phyloP scores from a whole-genome alignment of 2,888 invertebrate species.

The Automeris io region DNA sequence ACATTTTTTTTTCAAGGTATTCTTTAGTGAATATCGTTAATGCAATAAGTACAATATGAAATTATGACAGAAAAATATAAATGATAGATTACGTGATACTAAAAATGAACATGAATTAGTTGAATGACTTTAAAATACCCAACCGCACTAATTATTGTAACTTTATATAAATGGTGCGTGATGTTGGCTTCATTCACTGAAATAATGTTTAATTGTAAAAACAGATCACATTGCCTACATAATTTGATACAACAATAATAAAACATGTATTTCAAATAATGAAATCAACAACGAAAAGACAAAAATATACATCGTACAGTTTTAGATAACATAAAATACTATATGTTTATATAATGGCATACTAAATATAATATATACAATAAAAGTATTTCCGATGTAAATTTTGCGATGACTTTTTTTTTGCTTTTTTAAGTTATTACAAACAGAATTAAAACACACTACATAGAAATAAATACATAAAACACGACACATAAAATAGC shows the following conservation, averaged over 20 bases:
- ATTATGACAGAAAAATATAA: slow-evolving; percentile 59
- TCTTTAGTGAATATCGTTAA: slow-evolving; percentile 71
- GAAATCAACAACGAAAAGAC: slow-evolving; percentile 33
- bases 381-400: slow-evolving; percentile 54
- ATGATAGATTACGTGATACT: slow-evolving; percentile 53
- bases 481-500: slow-evolving; percentile 68
- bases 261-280: slow-evolving; percentile 36
- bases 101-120: slow-evolving; percentile 52
- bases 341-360: slow-evolving; percentile 55
- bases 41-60: slow-evolving; percentile 73
- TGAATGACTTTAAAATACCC: slow-evolving; percentile 59
- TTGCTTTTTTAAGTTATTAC: slow-evolving; percentile 64
- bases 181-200: slow-evolving; percentile 25
- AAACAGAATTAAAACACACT: slow-evolving; percentile 72
- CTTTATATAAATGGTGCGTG: slow-evolving; percentile 27
- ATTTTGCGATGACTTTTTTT: slow-evolving; percentile 53
- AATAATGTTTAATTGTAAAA: slow-evolving; percentile 22
- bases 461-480: slow-evolving; percentile 67
- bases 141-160: slow-evolving; percentile 53
- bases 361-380: slow-evolving; percentile 60
- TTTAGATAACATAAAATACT: slow-evolving; percentile 49
- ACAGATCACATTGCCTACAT: slow-evolving; percentile 19
- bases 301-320: slow-evolving; percentile 43
- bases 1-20: slow-evolving; percentile 48
- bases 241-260: slow-evolving; percentile 11